Percentiles rank a stretch among this genome's conserved stretches.
phyloP scores from a whole-genome alignment of 2,797 vertebrate species.

The Danio jaintianensis region DNA sequence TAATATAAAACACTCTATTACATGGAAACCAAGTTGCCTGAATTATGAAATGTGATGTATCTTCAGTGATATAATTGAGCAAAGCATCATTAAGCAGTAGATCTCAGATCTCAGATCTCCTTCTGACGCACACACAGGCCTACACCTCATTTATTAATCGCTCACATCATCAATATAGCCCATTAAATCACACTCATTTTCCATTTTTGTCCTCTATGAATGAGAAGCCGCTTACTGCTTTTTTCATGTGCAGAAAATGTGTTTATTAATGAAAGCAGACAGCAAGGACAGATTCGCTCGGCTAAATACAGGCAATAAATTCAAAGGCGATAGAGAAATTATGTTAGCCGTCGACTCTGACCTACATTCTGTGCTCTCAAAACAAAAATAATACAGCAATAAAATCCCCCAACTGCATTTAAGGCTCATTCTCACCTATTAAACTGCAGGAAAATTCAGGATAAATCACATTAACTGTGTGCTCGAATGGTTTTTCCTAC shows the following conservation, averaged over 20 bases:
- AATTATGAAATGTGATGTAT: not conserved
- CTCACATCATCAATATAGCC: not conserved
- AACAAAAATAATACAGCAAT: slow-evolving; percentile 17
- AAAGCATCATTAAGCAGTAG: no score
- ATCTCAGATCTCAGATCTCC: slow-evolving; percentile 23
- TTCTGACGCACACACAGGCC: not conserved
- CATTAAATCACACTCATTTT: not conserved
- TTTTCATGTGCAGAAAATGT: not conserved
- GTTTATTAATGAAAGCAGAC: not conserved
- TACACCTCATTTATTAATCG: not conserved
- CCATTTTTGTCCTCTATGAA: not conserved
- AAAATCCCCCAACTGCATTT: slow-evolving; percentile 18
- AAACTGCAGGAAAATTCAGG: not conserved
- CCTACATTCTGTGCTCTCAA: slow-evolving; percentile 17
- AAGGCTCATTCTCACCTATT: slow-evolving; percentile 27
- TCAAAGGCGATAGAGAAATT: not conserved
- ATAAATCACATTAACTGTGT: not conserved
- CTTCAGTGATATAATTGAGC: not conserved
- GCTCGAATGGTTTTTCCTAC: not conserved
- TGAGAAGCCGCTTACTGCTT: not conserved
- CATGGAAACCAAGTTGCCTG: not conserved
- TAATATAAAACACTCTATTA: slow-evolving; percentile 20
- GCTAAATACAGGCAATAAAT: slow-evolving; percentile 8
- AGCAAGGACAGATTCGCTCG: not conserved
- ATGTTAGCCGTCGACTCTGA: slow-evolving; percentile 9